Evolutionary conservation across 2,797 vertebrate species (phyloP).

Genomic region (Gallinago nigripennis): DNA sequence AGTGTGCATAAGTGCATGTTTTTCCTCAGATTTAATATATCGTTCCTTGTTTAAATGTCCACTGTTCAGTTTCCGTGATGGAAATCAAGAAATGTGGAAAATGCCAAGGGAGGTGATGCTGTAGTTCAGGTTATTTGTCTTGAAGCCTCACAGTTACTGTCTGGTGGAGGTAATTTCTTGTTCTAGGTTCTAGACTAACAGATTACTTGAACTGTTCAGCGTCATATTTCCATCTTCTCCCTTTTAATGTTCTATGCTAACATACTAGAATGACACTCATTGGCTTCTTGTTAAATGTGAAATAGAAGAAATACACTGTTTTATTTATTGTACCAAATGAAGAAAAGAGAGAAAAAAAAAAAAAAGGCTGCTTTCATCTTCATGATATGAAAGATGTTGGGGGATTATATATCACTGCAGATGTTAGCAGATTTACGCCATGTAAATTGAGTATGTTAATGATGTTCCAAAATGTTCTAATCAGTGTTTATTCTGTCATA

Average conservation of each 20-base stretch:
- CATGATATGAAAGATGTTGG: neutral
- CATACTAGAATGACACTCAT: neutral
- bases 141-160: neutral
- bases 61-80: neutral
- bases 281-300: neutral
- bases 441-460: neutral
- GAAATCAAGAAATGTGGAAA: neutral
- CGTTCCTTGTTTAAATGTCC: neutral
- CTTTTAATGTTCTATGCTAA: neutral
- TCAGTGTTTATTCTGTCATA: conserved; percentile 19
- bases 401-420: neutral
- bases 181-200: neutral
- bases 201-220: neutral
- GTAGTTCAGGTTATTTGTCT: neutral
- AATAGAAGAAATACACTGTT: neutral
- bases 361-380: neutral
- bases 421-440: neutral
- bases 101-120: neutral
- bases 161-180: conserved; percentile 4
- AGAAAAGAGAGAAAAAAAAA: neutral
- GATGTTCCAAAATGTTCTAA: neutral
- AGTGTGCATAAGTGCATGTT: neutral
- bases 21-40: neutral
- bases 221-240: neutral
- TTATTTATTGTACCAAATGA: conserved; percentile 17